Evolutionary conservation across 2,888 invertebrate species (phyloP).

Genomic region (Hemaris fuciformis): DNA sequence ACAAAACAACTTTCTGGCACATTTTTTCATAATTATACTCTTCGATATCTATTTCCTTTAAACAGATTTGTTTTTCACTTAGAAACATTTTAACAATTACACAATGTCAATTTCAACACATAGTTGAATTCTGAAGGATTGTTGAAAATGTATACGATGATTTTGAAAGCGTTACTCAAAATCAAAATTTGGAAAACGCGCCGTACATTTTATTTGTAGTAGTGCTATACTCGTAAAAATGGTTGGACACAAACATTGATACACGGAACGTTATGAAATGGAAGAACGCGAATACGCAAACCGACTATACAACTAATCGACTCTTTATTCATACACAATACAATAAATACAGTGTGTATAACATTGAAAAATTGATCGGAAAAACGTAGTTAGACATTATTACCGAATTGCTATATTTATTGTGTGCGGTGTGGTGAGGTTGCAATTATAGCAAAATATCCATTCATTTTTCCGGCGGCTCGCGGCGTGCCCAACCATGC

Average conservation of each 20-base stretch:
- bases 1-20: neutral
- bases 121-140: too few relatives aligned
- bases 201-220: neutral
- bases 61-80: neutral
- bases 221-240: neutral
- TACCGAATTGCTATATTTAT: conserved; percentile 30
- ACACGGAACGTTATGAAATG: neutral
- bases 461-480: conserved; percentile 70
- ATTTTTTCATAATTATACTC: neutral
- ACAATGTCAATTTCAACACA: neutral
- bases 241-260: neutral
- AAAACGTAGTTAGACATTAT: conserved; percentile 13
- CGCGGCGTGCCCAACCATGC: conserved; percentile 67
- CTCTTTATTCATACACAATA: neutral
- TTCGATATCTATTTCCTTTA: neutral
- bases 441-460: conserved; percentile 71
- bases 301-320: neutral
- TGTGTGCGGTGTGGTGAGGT: conserved; percentile 44
- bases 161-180: too few relatives aligned
- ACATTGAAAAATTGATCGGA: neutral
- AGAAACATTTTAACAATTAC: neutral
- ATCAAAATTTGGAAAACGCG: too few relatives aligned
- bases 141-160: neutral
- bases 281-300: neutral
- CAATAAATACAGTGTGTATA: neutral